Conservation (phyloP, 2,888 invertebrate genomes). For the Eupithecia insigniata region DNA sequence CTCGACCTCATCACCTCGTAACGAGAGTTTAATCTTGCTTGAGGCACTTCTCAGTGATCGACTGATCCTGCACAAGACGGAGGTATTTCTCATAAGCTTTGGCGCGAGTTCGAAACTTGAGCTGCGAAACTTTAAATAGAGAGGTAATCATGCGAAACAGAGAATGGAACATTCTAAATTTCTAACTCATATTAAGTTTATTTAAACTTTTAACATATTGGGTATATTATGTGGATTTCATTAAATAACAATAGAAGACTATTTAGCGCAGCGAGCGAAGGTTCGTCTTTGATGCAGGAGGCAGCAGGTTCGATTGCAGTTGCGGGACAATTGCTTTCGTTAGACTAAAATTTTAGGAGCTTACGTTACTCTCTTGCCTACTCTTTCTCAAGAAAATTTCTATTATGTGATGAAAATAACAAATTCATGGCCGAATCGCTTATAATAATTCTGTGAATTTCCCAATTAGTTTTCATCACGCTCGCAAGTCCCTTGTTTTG, state of each 20-base stretch:
- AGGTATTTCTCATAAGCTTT: constrained; percentile 15
- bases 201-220: background rate
- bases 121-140: constrained; percentile 3
- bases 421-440: background rate
- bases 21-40: background rate
- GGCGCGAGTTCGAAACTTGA: constrained; percentile 4
- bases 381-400: no score
- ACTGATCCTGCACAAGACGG: constrained; percentile 3
- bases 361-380: background rate
- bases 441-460: background rate
- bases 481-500: background rate
- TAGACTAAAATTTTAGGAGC: no score
- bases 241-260: background rate
- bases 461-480: background rate
- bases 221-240: background rate
- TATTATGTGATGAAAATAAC: no score
- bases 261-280: background rate
- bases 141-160: background rate
- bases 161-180: constrained; percentile 3
- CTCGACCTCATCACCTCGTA: background rate
- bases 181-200: background rate
- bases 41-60: constrained; percentile 1
- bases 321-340: background rate
- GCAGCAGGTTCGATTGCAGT: background rate
- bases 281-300: background rate